Percentiles rank a stretch among this genome's conserved stretches.
phyloP scores from a whole-genome alignment of 2,113 vertebrate species.

The Myotis lucifugus region DNA sequence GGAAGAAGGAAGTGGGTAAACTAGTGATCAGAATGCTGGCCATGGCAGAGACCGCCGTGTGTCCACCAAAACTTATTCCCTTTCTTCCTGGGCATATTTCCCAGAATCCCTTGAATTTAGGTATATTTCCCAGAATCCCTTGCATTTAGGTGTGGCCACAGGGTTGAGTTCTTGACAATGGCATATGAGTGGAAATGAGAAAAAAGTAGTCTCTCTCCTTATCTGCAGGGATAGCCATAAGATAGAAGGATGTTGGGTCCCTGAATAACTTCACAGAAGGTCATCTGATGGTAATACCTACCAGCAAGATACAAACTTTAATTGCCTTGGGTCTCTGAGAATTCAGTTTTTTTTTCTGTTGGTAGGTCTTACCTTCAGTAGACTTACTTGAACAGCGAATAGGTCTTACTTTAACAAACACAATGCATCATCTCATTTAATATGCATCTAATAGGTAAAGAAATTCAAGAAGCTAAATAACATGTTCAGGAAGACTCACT shows the following conservation, averaged over 20 bases:
- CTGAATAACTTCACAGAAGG: not conserved
- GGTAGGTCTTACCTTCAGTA: not conserved
- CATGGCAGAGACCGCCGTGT: not conserved
- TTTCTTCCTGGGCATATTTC: not conserved
- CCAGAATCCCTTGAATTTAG: not conserved
- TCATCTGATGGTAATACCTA: not conserved
- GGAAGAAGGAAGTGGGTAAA: not conserved
- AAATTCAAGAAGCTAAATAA: not conserved
- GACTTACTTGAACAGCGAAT: not conserved
- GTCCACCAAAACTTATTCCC: not conserved
- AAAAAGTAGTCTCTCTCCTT: not conserved
- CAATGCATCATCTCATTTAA: not conserved
- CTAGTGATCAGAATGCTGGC: not conserved
- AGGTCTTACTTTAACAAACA: not conserved
- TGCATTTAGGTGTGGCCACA: not conserved
- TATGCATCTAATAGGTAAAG: not conserved
- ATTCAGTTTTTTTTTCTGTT: not conserved
- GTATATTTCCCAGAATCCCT: not conserved
- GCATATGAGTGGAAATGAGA: constrained; percentile 3
- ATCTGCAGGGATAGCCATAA: not conserved
- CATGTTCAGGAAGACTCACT: not conserved
- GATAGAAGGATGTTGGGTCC: not conserved
- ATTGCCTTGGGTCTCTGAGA: not conserved
- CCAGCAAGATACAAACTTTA: not conserved
- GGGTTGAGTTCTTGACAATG: not conserved